Conservation (phyloP, 1,140 invertebrate species). For the Nylanderia fulva region DNA sequence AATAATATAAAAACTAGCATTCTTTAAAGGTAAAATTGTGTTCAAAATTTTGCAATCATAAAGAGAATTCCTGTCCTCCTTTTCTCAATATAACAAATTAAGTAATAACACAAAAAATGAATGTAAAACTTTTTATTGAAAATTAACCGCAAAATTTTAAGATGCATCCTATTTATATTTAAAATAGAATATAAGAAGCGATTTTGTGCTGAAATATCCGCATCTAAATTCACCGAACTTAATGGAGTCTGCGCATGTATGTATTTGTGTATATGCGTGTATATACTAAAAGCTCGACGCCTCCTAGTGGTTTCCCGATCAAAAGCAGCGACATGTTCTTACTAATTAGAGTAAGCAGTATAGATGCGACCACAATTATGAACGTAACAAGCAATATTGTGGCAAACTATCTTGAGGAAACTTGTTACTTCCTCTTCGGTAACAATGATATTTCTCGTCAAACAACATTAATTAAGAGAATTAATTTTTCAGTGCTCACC, state of each 20-base stretch:
- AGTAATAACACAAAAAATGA: background rate
- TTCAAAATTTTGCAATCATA: background rate
- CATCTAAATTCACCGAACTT: constrained; percentile 59
- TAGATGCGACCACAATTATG: constrained; percentile 24
- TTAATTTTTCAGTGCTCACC: background rate
- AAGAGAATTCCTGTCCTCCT: background rate
- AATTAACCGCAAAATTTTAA: background rate
- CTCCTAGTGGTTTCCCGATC: constrained; percentile 10
- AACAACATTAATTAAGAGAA: background rate
- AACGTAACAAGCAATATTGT: constrained; percentile 2
- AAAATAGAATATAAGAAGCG: background rate
- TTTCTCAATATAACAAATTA: background rate
- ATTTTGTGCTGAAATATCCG: constrained; percentile 28
- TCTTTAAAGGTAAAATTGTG: background rate
- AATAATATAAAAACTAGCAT: background rate
- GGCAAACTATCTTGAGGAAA: background rate
- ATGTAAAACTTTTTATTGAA: background rate
- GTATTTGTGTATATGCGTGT: background rate
- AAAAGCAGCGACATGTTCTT: constrained; percentile 55
- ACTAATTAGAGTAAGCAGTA: constrained; percentile 45
- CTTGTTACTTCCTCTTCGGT: background rate
- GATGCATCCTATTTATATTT: background rate
- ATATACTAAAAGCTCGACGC: background rate
- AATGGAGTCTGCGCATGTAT: constrained; percentile 54
- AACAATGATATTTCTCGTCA: background rate